Evolutionary conservation across 2,113 vertebrate genomes (phyloP), one percentile per base, ranked within the genome.

Genomic region (Rutilus rutilus): DNA sequence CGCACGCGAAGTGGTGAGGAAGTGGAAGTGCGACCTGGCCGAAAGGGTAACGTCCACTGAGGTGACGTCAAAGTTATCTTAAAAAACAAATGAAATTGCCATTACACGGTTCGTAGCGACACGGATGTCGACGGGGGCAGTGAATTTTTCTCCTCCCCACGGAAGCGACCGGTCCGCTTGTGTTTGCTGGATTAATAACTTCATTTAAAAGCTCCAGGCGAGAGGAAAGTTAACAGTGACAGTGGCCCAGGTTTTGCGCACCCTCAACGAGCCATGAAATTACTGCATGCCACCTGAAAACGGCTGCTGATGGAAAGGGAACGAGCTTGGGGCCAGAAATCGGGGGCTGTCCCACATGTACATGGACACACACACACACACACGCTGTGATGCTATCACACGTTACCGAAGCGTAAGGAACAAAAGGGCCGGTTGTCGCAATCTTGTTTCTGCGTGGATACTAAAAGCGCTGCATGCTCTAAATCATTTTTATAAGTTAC

Each of bases 231-330:
- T 79, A 88, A 78, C 77, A 76, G 88, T 79, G 84, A 67, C 60
- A 21, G 84, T 77, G 67, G 82, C 76, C n/a, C 30, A 82, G 73
- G 85, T 84, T 78, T 87, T 59, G 71, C 82, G 57, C 85, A 82
- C 85, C 82, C 77, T 86, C 86, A 89, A 88, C 89, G 77, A 89
- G 86, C 85, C 89, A 86, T 89, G 89, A 89, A 89, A 89, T 89
- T 88, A 88, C 86, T 88, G 86, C 86, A 86, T 57, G 71, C 71
- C 78, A 82, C 73, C 86, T 71, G 86, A 81, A 88, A 85, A 77
- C 78, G 50, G 76, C 50, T 64, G 84, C 80, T 87, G 86, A 89
- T 89, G 76, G 84, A 86, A 87, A 86, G 76, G 85, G 78, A 88
- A 87, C 77, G 84, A 89, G 57, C 86, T 78, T 60, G 30, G 77